phyloP scores from a whole-genome alignment of 2,113 vertebrate genomes.

The Antidorcas marsupialis region DNA sequence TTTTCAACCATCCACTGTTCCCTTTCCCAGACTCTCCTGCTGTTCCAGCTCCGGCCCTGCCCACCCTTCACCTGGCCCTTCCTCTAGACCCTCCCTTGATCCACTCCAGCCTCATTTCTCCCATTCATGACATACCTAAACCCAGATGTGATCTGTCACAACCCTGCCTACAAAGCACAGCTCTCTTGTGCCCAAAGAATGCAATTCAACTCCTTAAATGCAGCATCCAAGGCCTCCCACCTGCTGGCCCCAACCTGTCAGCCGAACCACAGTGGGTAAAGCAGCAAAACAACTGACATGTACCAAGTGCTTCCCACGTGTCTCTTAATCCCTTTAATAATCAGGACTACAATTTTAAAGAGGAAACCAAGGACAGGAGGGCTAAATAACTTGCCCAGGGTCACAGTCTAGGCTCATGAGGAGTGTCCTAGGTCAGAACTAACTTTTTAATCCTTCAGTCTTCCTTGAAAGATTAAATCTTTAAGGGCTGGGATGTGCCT shows the following conservation, averaged over 20 bases:
- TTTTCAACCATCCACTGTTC: background rate
- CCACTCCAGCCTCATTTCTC: background rate
- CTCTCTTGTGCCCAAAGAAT: background rate
- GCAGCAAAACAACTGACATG: background rate
- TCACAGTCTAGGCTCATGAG: background rate
- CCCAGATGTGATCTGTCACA: background rate
- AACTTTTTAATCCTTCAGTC: background rate
- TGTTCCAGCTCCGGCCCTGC: background rate
- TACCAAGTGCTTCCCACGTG: background rate
- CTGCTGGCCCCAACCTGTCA: background rate
- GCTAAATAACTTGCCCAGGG: background rate
- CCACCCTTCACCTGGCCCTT: background rate
- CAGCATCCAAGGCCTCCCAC: background rate
- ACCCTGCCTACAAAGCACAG: background rate
- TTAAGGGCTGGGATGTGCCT: background rate
- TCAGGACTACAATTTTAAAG: background rate
- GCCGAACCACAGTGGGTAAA: background rate
- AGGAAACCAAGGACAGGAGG: background rate
- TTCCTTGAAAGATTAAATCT: background rate
- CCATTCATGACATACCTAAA: background rate
- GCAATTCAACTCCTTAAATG: background rate
- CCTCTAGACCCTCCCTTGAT: background rate
- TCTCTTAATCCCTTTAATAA: background rate
- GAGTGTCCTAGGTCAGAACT: background rate
- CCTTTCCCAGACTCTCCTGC: background rate